Evolutionary conservation across 2,888 invertebrate species (phyloP), one percentile per base, ranked within the genome.

Genomic region (Griposia aprilina): DNA sequence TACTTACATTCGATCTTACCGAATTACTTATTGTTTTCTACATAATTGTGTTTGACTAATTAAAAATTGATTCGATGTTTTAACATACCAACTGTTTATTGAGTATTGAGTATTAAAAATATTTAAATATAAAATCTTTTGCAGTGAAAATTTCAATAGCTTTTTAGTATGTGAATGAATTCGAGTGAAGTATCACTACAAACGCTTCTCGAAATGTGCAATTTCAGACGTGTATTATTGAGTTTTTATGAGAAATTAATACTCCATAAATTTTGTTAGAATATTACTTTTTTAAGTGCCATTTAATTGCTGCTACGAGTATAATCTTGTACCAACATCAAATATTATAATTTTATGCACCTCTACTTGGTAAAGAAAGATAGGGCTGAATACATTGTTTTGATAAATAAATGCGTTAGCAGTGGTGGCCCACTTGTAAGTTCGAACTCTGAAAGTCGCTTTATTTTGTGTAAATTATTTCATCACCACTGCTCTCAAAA

Each of bases 171-270:
- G 20, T 17, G 23, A 68, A 71, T 78, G 59, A 45, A 66, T n/a
- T 26, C 50, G 23, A 59, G 20, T 57, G 41, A 13, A 55, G 23
- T 55, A 59, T 66, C 60, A 17, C 45, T 55, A n/a, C 26, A 69
- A 72, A 59, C 59, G 8, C 26, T 62, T 48, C 48, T 48, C 41
- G 30, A 73, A 74, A 70, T 36, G 15, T 73, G 26, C n/a, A 74
- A 74, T 70, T 74, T 67, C 62, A 62, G 57, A 52, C 6, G 45
- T 30, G 20, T 67, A 52, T 70, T 41, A 69, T 65, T 57, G 57
- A 74, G n/a, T 41, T 71, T 74, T 78, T 74, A 78, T 63, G 70
- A 52, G 13, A 45, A 74, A 67, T 70, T 62, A 57, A 70, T 57
- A 59, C 15, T 23, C 7, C 50, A 52, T 78, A 41, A 78, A 78